phyloP scores from a whole-genome alignment of 2,113 vertebrate species.

The Corydoras maculifer region DNA sequence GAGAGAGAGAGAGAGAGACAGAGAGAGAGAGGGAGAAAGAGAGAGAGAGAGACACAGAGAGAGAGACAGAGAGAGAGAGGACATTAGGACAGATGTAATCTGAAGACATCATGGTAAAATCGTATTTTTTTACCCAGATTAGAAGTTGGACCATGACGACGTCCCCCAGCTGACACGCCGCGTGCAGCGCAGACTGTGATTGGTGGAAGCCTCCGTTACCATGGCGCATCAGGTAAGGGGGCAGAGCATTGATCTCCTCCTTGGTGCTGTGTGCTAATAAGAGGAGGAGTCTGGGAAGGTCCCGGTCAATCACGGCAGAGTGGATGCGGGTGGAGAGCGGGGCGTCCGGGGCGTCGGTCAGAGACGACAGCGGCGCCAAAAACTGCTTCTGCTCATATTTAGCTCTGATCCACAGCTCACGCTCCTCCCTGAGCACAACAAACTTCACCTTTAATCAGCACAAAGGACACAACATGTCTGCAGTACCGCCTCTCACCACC shows the following conservation, averaged over 20 bases:
- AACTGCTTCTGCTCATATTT: constrained; percentile 90
- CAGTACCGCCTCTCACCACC: too few relatives aligned
- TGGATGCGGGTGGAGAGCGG: constrained; percentile 68
- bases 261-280: constrained; percentile 85
- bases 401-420: constrained; percentile 88
- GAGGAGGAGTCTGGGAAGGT: constrained; percentile 77
- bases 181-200: constrained; percentile 64
- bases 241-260: constrained; percentile 74
- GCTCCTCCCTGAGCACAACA: constrained; percentile 71
- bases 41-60: background rate
- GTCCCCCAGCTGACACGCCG: constrained; percentile 81
- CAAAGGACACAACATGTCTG: too few relatives aligned
- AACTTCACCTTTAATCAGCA: too few relatives aligned
- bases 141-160: constrained; percentile 93
- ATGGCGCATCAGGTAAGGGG: constrained; percentile 37
- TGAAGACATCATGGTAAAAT: too few relatives aligned
- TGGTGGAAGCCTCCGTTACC: constrained; percentile 56
- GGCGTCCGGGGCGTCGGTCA: constrained; percentile 45
- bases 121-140: constrained; percentile 74
- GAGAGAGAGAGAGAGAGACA: background rate
- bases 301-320: constrained; percentile 72
- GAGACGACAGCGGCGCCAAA: constrained; percentile 68
- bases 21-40: constrained; percentile 27
- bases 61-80: background rate
- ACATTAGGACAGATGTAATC: too few relatives aligned